Conservation (phyloP, 2,113 vertebrate species). For the Pleuronectes platessa region DNA sequence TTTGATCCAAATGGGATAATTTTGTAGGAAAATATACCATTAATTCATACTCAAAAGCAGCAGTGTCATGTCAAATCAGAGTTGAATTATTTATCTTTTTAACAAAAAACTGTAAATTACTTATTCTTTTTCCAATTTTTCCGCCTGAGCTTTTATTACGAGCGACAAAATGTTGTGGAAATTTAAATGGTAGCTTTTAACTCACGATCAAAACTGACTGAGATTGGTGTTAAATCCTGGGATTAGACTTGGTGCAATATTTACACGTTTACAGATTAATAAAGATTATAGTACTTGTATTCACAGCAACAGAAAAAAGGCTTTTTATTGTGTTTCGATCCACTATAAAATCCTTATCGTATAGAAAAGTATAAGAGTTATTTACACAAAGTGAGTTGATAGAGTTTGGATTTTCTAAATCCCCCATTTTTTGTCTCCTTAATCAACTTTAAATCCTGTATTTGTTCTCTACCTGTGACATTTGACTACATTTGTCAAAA, state of each 20-base stretch:
- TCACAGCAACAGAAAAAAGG: neutral
- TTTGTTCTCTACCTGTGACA: neutral
- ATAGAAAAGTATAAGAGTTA: neutral
- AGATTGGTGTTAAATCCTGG: conserved; percentile 3
- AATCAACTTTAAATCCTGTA: neutral
- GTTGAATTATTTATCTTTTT: neutral
- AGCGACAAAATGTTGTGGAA: too few species aligned
- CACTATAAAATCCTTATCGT: neutral
- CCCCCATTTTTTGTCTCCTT: neutral
- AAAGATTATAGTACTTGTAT: neutral
- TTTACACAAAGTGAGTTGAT: neutral
- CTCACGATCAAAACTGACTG: conserved; percentile 1
- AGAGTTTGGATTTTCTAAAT: neutral
- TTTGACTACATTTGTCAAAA: neutral
- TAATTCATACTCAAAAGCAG: neutral
- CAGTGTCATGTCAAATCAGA: neutral
- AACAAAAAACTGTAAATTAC: neutral
- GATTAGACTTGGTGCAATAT: neutral
- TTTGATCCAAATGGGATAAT: conserved; percentile 17
- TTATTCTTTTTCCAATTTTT: neutral
- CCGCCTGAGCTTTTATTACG: too few species aligned
- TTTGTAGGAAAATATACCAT: neutral
- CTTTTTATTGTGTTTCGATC: neutral
- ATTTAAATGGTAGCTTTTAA: conserved; percentile 7
- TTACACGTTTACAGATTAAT: conserved; percentile 3